Base-by-base conservation (phyloP, 35 echinoderm and acorn worm species). In the Acanthaster planci region DNA sequence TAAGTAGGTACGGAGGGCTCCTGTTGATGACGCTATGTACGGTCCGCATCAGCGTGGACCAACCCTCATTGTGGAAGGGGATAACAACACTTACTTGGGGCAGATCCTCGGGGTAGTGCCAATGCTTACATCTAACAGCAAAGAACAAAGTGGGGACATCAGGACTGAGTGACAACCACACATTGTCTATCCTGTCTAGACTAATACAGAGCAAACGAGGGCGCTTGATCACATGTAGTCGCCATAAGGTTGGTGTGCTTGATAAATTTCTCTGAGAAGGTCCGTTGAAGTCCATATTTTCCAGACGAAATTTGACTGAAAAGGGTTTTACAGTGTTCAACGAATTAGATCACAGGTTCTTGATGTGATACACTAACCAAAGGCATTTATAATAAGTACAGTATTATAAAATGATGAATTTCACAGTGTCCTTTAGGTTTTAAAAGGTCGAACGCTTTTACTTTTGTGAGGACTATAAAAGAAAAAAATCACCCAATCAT, bases 11-110 rank as follows among this genome's bases (percentile, higher is more conserved):
- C 27, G 81, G 60, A 3, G 94, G 94, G 18, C 90, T 89, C 26
- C 94, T 60, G 39, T 97, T 86, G 67, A 97, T 80, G 36, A 90
- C 87, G 60, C 94, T 93, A 37, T 97, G 94, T 0, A 97, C 87
- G 4, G 90, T 97, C n/a, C 94, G 88, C 16, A 92, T 29, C 0
- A 97, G 52, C 14, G 90, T 84, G 35, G 76, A 89, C 82, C 83
- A 86, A 8, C 86, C 90, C 22, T 97, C 94, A 87, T 97, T 88
- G 27, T 97, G 90, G 72, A 92, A 97, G 16, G 92, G 67, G 52
- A 97, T 93, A 16, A 97, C 87, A 0, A 97, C 67, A 22, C 80
- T 84, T 4, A 90, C 86, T 19, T 82, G 89, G 0, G 94, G 94
- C 16, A 97, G 80, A 21, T 39, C 37, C 8, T 78, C 76, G 17